Conservation (phyloP, 2,797 vertebrate genomes). For the Octomys mimax region DNA sequence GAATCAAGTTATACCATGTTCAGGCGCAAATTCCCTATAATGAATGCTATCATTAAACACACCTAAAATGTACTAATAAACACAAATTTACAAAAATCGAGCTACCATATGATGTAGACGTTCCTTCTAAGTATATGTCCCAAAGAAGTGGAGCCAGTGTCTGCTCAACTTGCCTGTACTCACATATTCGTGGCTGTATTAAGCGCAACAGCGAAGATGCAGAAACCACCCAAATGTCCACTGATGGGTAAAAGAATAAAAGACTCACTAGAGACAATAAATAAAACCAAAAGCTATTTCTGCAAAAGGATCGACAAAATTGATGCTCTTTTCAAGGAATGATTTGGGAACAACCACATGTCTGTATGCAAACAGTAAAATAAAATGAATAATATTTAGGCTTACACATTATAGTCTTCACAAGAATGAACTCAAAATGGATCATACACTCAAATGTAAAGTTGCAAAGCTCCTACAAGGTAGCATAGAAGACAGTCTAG, state of each 20-base stretch:
- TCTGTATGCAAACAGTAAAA: neutral
- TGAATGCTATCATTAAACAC: too few species aligned
- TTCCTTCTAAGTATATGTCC: neutral
- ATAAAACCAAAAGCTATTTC: neutral
- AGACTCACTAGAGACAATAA: conserved; percentile 6
- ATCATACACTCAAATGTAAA: conserved; percentile 1
- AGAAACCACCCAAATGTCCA: neutral
- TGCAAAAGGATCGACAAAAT: conserved; percentile 10
- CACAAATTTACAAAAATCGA: neutral
- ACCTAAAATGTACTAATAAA: too few species aligned
- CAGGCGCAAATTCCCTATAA: too few species aligned
- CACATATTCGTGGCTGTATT: neutral
- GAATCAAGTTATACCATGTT: too few species aligned
- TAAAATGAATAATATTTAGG: neutral
- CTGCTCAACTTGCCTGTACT: neutral
- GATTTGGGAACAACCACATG: neutral
- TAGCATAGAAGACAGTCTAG: conserved; percentile 44
- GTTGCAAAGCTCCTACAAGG: neutral
- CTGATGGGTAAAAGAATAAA: too few species aligned
- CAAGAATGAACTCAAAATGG: conserved; percentile 7
- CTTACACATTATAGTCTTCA: neutral
- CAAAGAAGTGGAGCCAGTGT: neutral
- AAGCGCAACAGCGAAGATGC: neutral
- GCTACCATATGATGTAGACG: neutral
- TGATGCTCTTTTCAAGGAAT: neutral